Evolutionary conservation across 35 echinoderm and acorn worm species (phyloP).

Genomic region (Ophioderma brevispina): DNA sequence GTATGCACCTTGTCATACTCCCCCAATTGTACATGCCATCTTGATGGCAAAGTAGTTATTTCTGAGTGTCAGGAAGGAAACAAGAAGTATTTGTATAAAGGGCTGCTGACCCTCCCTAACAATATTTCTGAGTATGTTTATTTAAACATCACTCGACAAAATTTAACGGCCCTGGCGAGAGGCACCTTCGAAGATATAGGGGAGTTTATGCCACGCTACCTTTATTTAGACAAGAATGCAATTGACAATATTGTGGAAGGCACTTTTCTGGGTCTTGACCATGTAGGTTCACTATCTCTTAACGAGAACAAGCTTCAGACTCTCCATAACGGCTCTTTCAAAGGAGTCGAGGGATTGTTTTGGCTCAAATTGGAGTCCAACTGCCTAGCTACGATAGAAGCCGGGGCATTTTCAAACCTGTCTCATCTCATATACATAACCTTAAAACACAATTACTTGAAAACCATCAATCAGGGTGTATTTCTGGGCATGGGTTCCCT

Average conservation of each 20-base stretch:
- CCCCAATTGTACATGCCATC: not conserved
- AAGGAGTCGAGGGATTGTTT: not conserved
- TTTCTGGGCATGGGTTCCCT: not conserved
- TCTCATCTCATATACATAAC: not conserved
- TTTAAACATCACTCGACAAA: not conserved
- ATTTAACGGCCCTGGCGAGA: not conserved
- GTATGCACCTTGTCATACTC: not conserved
- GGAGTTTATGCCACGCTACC: not conserved
- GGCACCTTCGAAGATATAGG: not conserved
- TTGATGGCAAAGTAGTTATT: not conserved
- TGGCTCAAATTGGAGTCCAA: not conserved
- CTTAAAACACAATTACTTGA: not conserved
- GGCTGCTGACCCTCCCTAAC: not conserved
- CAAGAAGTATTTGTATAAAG: not conserved
- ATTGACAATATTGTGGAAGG: not conserved
- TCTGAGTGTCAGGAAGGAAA: not conserved
- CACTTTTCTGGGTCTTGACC: not conserved
- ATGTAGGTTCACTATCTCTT: not conserved
- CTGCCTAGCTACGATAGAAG: not conserved
- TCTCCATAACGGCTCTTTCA: not conserved
- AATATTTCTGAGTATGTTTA: not conserved
- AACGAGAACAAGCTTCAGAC: not conserved
- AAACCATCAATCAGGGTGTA: not conserved
- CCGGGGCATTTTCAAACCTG: not conserved
- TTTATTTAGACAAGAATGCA: not conserved